These are phyloP conservation scores for Zosterops borbonicus DNA, from an alignment of 2,113 vertebrate genomes.

Conservation along the genomic window DNA sequence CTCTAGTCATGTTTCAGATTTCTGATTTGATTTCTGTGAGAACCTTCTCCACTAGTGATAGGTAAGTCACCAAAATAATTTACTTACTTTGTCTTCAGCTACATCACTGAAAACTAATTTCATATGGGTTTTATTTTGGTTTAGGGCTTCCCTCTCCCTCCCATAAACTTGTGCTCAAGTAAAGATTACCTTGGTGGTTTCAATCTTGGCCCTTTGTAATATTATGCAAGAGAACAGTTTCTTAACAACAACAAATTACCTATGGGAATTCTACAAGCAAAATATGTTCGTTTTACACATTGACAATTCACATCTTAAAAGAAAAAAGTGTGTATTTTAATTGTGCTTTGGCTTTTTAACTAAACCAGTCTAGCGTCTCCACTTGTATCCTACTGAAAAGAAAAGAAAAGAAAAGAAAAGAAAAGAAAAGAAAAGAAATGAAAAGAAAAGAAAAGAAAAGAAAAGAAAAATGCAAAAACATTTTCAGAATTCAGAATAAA, in stretches of 20 bases:
- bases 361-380: not conserved
- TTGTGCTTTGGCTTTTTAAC: not conserved
- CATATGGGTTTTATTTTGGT: not conserved
- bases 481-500: no score
- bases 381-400: not conserved
- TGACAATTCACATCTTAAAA: not conserved
- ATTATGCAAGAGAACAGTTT: not conserved
- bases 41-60: not conserved
- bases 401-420: not conserved
- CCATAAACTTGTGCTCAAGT: not conserved
- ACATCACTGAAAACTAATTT: slow-evolving; percentile 11
- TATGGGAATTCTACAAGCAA: not conserved
- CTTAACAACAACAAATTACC: not conserved
- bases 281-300: not conserved
- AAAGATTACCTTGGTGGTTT: not conserved
- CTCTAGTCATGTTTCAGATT: not conserved
- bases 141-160: not conserved
- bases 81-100: slow-evolving; percentile 27
- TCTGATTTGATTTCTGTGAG: slow-evolving; percentile 23
- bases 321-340: not conserved
- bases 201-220: not conserved
- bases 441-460: no score
- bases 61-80: slow-evolving; percentile 29
- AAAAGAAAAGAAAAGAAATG: no score
- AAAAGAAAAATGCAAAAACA: not conserved